Conservation (phyloP, 2,113 vertebrate genomes). For the Erinaceus europaeus region DNA sequence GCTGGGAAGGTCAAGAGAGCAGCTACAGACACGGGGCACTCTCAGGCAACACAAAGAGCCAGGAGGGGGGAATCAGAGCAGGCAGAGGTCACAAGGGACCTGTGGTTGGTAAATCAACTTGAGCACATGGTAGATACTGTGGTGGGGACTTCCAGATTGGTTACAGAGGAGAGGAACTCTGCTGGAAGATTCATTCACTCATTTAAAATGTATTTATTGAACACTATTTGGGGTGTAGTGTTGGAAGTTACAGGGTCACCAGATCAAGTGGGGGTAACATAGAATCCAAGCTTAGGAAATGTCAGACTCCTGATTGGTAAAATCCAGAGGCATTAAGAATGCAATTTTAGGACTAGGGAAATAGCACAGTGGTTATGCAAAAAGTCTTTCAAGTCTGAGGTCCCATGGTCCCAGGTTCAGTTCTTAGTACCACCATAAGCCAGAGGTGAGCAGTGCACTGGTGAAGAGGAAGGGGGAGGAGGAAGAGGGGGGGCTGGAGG, state of each 20-base stretch:
- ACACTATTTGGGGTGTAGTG: neutral
- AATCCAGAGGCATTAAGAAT: neutral
- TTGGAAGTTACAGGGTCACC: neutral
- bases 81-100: slow-evolving; percentile 37
- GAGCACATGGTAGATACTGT: slow-evolving; percentile 27
- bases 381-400: no score
- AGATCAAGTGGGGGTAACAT: neutral
- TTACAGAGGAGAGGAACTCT: neutral
- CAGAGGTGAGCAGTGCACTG: no score
- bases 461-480: no score
- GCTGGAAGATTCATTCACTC: neutral
- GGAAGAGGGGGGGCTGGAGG: no score
- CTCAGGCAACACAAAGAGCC: neutral
- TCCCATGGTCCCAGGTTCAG: no score
- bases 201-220: neutral
- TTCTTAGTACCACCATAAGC: no score
- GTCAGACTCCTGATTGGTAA: neutral
- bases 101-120: slow-evolving; percentile 8
- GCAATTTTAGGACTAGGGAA: neutral
- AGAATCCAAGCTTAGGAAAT: neutral
- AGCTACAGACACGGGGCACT: neutral
- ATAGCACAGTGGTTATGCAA: no score
- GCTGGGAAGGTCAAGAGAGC: neutral
- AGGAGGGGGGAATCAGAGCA: neutral
- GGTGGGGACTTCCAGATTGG: slow-evolving; percentile 57